Conservation (phyloP, 2,113 vertebrate species). For the Halcyon malimbica region DNA sequence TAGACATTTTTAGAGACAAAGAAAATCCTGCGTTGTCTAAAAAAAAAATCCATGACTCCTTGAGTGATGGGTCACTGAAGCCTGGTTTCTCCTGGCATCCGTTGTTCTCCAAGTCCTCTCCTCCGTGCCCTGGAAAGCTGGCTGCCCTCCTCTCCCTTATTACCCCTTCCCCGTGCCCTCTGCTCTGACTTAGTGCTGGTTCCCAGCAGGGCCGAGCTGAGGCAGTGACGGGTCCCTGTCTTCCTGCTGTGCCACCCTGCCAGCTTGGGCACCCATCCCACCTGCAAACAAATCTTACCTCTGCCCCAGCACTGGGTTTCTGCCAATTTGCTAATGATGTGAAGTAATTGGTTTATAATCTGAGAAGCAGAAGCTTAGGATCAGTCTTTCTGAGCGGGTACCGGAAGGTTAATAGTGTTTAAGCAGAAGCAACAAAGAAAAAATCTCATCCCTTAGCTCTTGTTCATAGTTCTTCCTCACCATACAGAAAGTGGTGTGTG, state of each 20-base stretch:
- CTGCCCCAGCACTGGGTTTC: not conserved
- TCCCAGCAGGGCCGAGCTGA: not conserved
- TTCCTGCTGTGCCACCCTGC: not conserved
- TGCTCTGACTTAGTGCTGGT: not conserved
- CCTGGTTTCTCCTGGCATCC: not conserved
- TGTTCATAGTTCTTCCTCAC: not conserved
- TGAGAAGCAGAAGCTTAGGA: not conserved
- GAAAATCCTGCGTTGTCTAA: not conserved
- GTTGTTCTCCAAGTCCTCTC: not conserved
- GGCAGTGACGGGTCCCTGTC: fast-evolving
- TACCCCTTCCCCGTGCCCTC: not conserved
- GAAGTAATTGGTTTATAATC: not conserved
- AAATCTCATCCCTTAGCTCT: not conserved
- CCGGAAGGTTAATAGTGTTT: not conserved
- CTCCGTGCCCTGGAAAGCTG: not conserved
- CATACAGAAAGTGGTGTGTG: not conserved
- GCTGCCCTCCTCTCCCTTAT: not conserved
- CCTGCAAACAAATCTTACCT: not conserved
- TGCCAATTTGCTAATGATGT: not conserved
- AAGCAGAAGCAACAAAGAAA: not conserved
- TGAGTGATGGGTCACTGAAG: not conserved
- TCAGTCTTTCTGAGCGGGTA: not conserved
- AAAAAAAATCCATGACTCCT: not conserved
- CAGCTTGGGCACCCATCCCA: not conserved
- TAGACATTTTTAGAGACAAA: not conserved